Evolutionary conservation across 2,797 vertebrate species (phyloP).

Genomic region (Chaetophractus vellerosus): DNA sequence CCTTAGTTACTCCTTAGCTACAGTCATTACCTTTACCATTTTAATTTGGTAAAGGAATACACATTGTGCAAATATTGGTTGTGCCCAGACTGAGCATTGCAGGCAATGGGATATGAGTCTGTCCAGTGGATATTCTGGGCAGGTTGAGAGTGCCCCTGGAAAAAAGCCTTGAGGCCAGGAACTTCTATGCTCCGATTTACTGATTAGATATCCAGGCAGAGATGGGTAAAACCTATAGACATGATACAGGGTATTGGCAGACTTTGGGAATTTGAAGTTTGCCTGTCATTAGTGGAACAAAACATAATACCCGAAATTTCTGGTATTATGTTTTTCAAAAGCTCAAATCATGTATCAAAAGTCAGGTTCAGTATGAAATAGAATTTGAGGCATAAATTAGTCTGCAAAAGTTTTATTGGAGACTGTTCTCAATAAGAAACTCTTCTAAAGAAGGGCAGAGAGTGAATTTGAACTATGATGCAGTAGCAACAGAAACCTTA

Average conservation of each 20-base stretch:
- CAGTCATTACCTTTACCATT: background rate
- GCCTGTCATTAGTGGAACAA: background rate
- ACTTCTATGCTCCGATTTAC: background rate
- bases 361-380: background rate
- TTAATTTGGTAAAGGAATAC: background rate
- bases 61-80: background rate
- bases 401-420: background rate
- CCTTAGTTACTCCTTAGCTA: background rate
- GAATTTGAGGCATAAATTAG: background rate
- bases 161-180: background rate
- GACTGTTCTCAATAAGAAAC: background rate
- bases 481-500: background rate
- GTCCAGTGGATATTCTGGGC: background rate
- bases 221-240: too few relatives aligned
- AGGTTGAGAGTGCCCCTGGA: too few relatives aligned
- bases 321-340: background rate
- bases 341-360: background rate
- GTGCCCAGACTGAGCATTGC: background rate
- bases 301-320: background rate
- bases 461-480: background rate
- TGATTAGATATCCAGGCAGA: background rate
- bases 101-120: background rate
- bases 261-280: background rate
- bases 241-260: too few relatives aligned
- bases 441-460: background rate